Conservation (phyloP, 2,113 vertebrate species). For the Lepus europaeus region DNA sequence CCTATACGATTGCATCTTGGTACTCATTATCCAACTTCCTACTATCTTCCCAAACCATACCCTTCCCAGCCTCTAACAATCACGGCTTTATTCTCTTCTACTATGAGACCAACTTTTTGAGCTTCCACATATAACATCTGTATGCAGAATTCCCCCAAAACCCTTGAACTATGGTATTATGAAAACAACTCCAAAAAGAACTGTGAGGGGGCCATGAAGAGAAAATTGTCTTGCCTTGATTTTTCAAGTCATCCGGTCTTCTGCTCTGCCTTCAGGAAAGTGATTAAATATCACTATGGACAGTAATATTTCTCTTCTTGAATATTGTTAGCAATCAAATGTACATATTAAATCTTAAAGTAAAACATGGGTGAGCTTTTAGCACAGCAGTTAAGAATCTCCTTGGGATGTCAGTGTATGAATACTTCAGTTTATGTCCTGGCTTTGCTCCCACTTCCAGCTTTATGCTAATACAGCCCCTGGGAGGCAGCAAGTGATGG, state of each 20-base stretch:
- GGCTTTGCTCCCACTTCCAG: too few species aligned
- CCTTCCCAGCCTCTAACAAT: not conserved
- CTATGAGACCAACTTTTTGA: not conserved
- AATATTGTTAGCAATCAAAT: not conserved
- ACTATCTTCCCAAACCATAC: not conserved
- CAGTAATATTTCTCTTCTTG: not conserved
- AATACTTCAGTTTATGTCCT: too few species aligned
- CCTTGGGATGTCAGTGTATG: too few species aligned
- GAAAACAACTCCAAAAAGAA: not conserved
- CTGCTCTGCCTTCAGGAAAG: not conserved
- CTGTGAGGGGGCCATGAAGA: not conserved
- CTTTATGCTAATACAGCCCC: too few species aligned
- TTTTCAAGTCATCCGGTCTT: not conserved
- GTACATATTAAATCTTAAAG: not conserved
- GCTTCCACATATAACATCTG: not conserved
- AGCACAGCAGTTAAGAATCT: too few species aligned
- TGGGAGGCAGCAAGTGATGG: too few species aligned
- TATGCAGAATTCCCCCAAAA: not conserved
- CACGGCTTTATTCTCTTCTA: not conserved
- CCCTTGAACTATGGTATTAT: too few species aligned
- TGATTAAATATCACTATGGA: not conserved
- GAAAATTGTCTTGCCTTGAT: not conserved
- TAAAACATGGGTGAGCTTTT: not conserved
- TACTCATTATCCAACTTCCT: not conserved
- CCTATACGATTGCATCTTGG: not conserved